These are phyloP conservation scores for Asobara japonica DNA, from an alignment of 1,140 invertebrate species.

Conservation along the genomic window DNA sequence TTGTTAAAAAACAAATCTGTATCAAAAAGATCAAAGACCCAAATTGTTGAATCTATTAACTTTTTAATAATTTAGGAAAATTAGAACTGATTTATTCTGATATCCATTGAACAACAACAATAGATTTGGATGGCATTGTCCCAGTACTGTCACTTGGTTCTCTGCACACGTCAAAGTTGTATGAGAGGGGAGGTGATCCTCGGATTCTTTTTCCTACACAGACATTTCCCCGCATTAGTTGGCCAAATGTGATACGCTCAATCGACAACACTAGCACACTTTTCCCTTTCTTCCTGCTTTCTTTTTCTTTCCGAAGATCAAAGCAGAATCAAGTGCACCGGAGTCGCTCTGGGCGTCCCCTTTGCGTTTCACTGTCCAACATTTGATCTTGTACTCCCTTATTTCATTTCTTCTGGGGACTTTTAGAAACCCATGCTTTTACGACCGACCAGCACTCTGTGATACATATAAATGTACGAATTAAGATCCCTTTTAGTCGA, in stretches of 20 bases:
- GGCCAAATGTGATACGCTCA: slow-evolving; percentile 3
- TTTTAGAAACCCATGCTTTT: not conserved
- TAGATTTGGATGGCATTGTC: not conserved
- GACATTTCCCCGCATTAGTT: not conserved
- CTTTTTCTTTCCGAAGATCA: not conserved
- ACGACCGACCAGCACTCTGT: not conserved
- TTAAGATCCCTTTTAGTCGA: no score
- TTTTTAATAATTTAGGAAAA: no score
- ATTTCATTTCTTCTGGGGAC: not conserved
- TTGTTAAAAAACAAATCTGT: no score
- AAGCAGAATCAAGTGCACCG: not conserved
- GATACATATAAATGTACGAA: not conserved
- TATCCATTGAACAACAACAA: not conserved
- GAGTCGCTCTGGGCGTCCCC: not conserved
- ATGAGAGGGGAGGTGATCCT: not conserved
- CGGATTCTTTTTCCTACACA: not conserved
- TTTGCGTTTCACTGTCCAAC: not conserved
- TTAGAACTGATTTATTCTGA: not conserved
- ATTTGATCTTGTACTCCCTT: slow-evolving; percentile 1
- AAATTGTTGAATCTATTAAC: no score
- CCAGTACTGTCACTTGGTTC: not conserved
- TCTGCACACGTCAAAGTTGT: not conserved
- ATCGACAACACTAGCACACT: not conserved
- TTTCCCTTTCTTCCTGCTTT: no score
- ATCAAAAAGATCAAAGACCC: no score